Conservation (phyloP, 2,888 invertebrate species). For the Eretmocerus hayati region DNA sequence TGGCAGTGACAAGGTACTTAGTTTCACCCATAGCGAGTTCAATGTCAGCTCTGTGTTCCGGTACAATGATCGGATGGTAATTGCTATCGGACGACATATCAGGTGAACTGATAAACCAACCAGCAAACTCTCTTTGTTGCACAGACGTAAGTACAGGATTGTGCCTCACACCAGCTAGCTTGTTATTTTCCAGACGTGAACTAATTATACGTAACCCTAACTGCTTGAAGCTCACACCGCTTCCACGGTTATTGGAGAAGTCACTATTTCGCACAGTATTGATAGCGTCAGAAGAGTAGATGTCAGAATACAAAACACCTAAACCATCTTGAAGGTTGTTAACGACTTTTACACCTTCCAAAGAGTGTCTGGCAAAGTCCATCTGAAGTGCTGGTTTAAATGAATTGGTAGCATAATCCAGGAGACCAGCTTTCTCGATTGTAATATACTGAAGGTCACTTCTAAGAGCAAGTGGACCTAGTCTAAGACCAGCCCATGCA, state of each 20-base stretch:
- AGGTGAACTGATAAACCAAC: slow-evolving; percentile 74
- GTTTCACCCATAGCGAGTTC: slow-evolving; percentile 66
- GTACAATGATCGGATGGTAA: slow-evolving; percentile 68
- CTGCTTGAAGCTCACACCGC: slow-evolving; percentile 85
- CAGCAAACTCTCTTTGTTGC: slow-evolving; percentile 85
- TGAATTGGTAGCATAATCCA: slow-evolving; percentile 82
- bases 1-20: slow-evolving; percentile 73
- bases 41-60: slow-evolving; percentile 56
- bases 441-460: slow-evolving; percentile 81
- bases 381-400: slow-evolving; percentile 87
- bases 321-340: slow-evolving; percentile 90
- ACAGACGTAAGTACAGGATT: slow-evolving; percentile 78
- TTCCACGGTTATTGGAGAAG: slow-evolving; percentile 76
- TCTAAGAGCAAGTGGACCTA: slow-evolving; percentile 81
- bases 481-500: slow-evolving; percentile 89
- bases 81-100: slow-evolving; percentile 64
- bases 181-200: slow-evolving; percentile 75
- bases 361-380: slow-evolving; percentile 74
- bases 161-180: slow-evolving; percentile 82
- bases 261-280: slow-evolving; percentile 79
- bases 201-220: slow-evolving; percentile 74
- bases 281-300: slow-evolving; percentile 76
- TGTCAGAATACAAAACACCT: slow-evolving; percentile 89
- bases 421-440: slow-evolving; percentile 85
- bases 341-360: slow-evolving; percentile 72